A percentile compares a stretch with the other conserved stretches of the same genome.
Conservation (phyloP, 2,888 invertebrate genomes). For the Cancer borealis region DNA sequence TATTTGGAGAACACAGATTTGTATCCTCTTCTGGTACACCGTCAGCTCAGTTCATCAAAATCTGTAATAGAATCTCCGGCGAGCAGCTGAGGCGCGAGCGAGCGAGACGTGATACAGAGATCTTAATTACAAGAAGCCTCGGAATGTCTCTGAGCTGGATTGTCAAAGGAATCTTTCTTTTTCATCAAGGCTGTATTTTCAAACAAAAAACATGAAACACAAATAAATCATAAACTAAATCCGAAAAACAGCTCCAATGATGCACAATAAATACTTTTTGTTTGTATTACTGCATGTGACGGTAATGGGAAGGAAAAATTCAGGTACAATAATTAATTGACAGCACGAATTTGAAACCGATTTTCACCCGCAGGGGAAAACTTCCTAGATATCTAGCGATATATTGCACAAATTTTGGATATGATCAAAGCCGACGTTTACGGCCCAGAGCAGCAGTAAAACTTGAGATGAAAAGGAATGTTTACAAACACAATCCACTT, state of each 20-base stretch:
- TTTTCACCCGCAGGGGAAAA: neutral
- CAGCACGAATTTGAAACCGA: neutral
- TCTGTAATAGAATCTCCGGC: constrained; percentile 43
- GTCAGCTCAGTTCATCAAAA: neutral
- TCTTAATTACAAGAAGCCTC: constrained; percentile 28
- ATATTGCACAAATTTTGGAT: constrained; percentile 6
- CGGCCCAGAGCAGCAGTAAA: constrained; percentile 17
- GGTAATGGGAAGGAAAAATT: too few relatives aligned
- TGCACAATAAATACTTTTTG: too few relatives aligned
- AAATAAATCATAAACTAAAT: neutral
- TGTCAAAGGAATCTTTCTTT: neutral
- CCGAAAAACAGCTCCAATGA: neutral
- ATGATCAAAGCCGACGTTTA: constrained; percentile 46
- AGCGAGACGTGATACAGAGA: constrained; percentile 26
- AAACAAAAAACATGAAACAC: neutral
- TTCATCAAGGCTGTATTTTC: neutral
- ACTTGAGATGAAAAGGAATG: constrained; percentile 43
- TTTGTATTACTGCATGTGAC: too few relatives aligned
- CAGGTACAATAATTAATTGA: too few relatives aligned
- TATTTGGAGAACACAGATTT: neutral
- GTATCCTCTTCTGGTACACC: neutral
- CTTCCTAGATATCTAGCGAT: neutral
- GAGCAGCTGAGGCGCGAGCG: constrained; percentile 14
- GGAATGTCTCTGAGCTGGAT: neutral
- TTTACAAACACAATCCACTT: constrained; percentile 58